Conservation (phyloP, 2,113 vertebrate species). For the Pycnonotus jocosus region DNA sequence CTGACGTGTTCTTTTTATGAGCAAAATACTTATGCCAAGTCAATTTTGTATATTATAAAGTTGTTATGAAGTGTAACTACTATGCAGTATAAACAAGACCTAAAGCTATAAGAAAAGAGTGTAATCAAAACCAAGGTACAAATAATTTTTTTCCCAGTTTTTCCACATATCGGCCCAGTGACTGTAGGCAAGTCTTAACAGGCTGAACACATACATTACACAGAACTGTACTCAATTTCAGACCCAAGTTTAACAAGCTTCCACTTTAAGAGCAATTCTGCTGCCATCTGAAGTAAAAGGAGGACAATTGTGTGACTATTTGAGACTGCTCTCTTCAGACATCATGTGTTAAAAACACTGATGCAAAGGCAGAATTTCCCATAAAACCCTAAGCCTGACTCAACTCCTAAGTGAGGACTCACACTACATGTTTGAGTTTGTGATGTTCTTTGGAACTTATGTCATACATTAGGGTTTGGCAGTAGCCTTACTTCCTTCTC, state of each 20-base stretch:
- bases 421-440: background rate
- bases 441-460: background rate
- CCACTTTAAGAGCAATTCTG: background rate
- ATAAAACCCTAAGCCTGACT: background rate
- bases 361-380: background rate
- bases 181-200: background rate
- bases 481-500: slow-evolving; percentile 19
- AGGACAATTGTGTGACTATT: background rate
- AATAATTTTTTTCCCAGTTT: background rate
- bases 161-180: background rate
- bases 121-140: background rate
- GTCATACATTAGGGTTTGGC: slow-evolving; percentile 49
- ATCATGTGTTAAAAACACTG: background rate
- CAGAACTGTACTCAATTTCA: background rate
- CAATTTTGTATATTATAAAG: background rate
- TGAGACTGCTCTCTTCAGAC: background rate
- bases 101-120: background rate
- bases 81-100: background rate
- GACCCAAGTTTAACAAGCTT: background rate
- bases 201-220: background rate
- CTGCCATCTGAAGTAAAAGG: background rate
- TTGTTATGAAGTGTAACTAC: background rate
- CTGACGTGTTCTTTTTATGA: background rate
- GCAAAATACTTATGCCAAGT: background rate
- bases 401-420: background rate